phyloP scores from a whole-genome alignment of 2,797 vertebrate genomes.

The Fratercula arctica region DNA sequence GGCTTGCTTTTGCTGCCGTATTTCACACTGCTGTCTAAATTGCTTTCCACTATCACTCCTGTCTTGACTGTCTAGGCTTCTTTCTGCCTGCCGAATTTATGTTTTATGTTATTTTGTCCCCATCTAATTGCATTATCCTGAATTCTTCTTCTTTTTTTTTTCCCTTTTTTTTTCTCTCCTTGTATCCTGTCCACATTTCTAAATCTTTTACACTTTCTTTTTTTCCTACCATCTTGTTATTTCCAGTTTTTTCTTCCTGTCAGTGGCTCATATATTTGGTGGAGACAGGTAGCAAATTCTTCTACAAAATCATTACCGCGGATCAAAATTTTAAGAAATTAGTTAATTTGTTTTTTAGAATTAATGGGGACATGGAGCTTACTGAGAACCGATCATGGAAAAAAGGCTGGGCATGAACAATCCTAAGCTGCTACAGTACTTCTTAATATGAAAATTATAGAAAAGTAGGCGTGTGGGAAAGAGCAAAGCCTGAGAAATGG shows the following conservation, averaged over 20 bases:
- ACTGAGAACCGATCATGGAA: background rate
- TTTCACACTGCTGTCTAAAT: conserved; percentile 40
- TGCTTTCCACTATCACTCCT: conserved; percentile 3
- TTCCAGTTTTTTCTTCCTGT: background rate
- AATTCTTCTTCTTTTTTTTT: background rate
- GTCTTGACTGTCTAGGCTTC: background rate
- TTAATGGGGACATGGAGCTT: background rate
- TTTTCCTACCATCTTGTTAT: background rate
- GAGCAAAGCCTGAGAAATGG: background rate
- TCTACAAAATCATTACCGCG: background rate
- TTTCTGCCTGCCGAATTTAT: background rate
- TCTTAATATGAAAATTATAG: background rate
- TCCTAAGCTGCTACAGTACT: background rate
- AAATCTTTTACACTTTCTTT: background rate
- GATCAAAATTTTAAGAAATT: background rate
- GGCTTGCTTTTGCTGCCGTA: conserved; percentile 2
- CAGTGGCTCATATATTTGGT: background rate
- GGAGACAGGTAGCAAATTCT: background rate
- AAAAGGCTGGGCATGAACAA: background rate
- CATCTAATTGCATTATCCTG: background rate
- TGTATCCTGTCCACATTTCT: background rate
- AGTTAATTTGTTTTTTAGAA: background rate
- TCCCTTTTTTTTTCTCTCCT: too few relatives aligned
- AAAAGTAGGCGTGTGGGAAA: background rate
- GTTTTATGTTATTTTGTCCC: background rate